phyloP scores from a whole-genome alignment of 2,888 invertebrate genomes.

The Microplitis deprimator region DNA sequence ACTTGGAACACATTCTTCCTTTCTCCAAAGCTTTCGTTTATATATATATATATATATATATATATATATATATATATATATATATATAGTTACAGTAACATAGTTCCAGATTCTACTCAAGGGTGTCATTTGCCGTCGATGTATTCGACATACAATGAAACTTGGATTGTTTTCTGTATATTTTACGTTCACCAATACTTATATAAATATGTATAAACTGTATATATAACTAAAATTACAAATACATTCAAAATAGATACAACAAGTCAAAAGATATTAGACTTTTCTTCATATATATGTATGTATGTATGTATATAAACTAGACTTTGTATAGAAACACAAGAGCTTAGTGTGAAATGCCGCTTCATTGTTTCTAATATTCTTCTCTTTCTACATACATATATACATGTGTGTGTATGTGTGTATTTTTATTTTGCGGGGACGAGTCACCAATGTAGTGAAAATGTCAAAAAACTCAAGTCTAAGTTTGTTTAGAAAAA shows the following conservation, averaged over 20 bases:
- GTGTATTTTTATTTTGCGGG: background rate
- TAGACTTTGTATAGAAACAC: background rate
- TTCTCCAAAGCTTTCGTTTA: no score
- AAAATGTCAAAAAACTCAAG: background rate
- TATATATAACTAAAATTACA: constrained; percentile 1
- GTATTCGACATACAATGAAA: constrained; percentile 25
- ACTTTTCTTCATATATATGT: constrained; percentile 14
- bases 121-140: constrained; percentile 24
- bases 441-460: background rate
- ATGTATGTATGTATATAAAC: background rate
- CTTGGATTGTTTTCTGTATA: constrained; percentile 6
- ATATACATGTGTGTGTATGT: background rate
- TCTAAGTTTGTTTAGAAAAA: background rate
- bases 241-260: constrained; percentile 13
- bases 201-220: background rate
- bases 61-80: background rate
- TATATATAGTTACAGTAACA: background rate
- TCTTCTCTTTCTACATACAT: background rate
- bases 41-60: background rate
- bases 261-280: constrained; percentile 37
- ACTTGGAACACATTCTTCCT: constrained; percentile 12
- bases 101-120: background rate
- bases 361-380: constrained; percentile 32
- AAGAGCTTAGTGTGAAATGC: constrained; percentile 19
- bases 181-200: background rate